Conservation (phyloP, 1,140 invertebrate genomes). For the Aphaenogaster rudis region DNA sequence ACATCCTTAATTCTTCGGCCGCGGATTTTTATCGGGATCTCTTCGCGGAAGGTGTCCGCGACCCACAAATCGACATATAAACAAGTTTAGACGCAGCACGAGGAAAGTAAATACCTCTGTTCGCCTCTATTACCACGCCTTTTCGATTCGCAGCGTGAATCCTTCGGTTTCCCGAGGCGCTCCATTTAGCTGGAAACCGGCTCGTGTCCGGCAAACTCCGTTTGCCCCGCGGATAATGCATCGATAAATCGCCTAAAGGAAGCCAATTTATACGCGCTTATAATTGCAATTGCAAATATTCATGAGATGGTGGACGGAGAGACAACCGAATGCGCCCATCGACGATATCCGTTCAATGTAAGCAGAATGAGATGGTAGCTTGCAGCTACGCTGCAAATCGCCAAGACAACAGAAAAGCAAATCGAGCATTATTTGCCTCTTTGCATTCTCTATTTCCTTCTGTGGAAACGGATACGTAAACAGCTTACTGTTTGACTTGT, state of each 20-base stretch:
- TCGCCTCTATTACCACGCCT: constrained; percentile 34
- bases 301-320: too few species aligned
- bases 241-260: constrained; percentile 30
- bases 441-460: background rate
- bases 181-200: background rate
- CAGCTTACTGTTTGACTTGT: background rate
- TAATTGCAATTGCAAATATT: constrained; percentile 15
- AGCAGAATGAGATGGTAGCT: background rate
- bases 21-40: constrained; percentile 42
- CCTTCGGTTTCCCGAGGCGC: constrained; percentile 14
- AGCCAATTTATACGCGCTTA: constrained; percentile 18
- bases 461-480: constrained; percentile 5
- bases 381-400: background rate
- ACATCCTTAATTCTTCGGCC: background rate
- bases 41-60: background rate
- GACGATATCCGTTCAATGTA: background rate
- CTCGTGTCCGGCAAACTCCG: background rate
- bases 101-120: constrained; percentile 67
- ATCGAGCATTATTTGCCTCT: constrained; percentile 9
- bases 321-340: background rate
- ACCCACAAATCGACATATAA: constrained; percentile 43
- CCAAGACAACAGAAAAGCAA: background rate
- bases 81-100: constrained; percentile 55
- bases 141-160: constrained; percentile 59
- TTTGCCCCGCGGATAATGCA: constrained; percentile 6